Evolutionary conservation across 1,140 invertebrate genomes (phyloP), one percentile per base, ranked within the genome.

Genomic region (Anastrepha obliqua): DNA sequence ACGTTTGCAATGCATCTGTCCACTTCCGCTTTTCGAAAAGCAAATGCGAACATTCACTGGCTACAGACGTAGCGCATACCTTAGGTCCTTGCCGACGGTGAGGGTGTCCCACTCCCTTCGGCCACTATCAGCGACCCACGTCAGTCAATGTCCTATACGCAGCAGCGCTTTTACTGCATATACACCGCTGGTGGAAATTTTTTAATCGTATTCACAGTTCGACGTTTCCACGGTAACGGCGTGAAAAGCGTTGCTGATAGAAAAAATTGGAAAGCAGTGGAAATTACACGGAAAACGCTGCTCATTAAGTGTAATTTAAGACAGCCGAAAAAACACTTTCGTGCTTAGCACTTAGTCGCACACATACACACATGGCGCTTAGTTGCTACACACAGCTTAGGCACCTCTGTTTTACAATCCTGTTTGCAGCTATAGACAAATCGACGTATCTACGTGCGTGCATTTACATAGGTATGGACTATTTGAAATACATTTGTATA

Each of bases 141-240:
- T 91, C 74, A 55, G 74, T 81, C 91, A 92, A 92, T 91, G 90
- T 91, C 90, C 91, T 91, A 89, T 87, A 20, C 15, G 65, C 44
- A 20, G 74, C 74, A 47, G n/a, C 74, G 74, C 74, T 81, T 81
- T 81, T 13, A 29, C 47, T 67, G 17, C 17, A 64, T 15, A 17
- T 74, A 42, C 67, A 42, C 44, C 51, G 51, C 60, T 11, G 20
- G 20, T 15, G 59, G 20, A 42, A 29, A 39, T 60, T 39, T 86
- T 86, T 62, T 60, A 42, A 62, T 60, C 62, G 8, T 17, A 15
- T 20, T 39, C 59, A 29, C 85, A 42, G 55, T 15, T 86, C 59
- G 85, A 42, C 7, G 42, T 86, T 17, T 60, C 59, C 85, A 86
- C 42, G 51, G 64, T 64, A 87, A 87, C 86, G 67, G 1, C 86